Conservation (phyloP, 1,140 invertebrate genomes). For the Apolygus lucorum region DNA sequence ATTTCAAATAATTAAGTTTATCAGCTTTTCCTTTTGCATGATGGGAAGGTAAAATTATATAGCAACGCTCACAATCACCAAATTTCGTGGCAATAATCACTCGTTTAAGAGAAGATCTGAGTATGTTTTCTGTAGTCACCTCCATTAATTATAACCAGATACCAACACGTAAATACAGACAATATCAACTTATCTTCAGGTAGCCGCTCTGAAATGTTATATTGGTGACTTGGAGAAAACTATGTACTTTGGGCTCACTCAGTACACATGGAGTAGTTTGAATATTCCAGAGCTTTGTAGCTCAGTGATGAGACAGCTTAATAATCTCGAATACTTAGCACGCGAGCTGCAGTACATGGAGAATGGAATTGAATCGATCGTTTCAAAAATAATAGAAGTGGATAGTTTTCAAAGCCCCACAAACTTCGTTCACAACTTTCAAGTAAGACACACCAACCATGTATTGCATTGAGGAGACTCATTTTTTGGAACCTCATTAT, state of each 20-base stretch:
- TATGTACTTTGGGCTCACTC: conserved; percentile 12
- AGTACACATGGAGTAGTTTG: conserved; percentile 16
- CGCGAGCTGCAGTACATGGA: background rate
- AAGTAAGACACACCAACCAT: background rate
- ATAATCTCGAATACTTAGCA: background rate
- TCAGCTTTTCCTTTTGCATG: too few species aligned
- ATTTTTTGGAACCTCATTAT: too few species aligned
- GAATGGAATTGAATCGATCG: background rate
- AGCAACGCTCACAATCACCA: too few species aligned
- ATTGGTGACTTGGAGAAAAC: conserved; percentile 5
- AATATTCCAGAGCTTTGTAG: background rate
- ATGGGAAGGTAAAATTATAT: too few species aligned
- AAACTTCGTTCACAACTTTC: background rate
- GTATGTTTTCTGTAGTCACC: too few species aligned
- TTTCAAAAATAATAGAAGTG: background rate
- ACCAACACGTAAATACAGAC: too few species aligned
- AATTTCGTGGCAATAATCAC: too few species aligned
- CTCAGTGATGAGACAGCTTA: background rate
- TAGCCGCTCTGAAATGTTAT: conserved; percentile 7
- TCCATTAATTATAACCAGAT: too few species aligned
- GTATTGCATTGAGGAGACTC: too few species aligned
- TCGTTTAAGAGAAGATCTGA: too few species aligned
- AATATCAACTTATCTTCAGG: background rate
- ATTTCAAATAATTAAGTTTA: too few species aligned
- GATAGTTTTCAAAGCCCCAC: background rate